phyloP scores from a whole-genome alignment of 2,113 vertebrate genomes.

The Ciconia stormi region DNA sequence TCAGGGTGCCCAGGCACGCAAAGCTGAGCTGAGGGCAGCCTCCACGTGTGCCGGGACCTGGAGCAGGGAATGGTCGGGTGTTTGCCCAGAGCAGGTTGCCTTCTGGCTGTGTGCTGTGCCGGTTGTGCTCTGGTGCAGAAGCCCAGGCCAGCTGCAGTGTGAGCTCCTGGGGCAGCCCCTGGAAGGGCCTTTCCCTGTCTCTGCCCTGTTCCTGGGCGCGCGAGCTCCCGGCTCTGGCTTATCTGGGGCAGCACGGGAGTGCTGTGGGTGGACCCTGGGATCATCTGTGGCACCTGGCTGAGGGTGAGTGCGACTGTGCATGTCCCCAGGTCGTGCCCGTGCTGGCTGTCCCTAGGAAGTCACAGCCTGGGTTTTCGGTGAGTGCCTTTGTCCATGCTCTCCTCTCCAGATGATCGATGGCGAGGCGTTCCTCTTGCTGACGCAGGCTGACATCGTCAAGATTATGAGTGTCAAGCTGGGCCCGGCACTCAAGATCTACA shows the following conservation, averaged over 20 bases:
- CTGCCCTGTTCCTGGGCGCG: not conserved
- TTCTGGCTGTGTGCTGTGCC: not conserved
- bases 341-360: not conserved
- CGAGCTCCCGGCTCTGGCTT: not conserved
- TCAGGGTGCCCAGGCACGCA: not conserved
- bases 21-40: not conserved
- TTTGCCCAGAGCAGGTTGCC: not conserved
- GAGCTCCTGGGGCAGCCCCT: not conserved
- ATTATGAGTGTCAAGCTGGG: conserved; percentile 98
- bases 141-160: not conserved
- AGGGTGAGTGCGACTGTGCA: not conserved
- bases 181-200: not conserved
- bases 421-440: conserved; percentile 95
- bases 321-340: rapidly evolving
- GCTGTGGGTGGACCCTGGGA: not conserved
- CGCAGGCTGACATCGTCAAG: conserved; percentile 97
- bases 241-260: not conserved
- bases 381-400: not conserved
- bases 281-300: not conserved
- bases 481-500: conserved; percentile 98
- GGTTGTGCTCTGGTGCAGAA: rapidly evolving
- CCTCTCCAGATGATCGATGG: conserved; percentile 86
- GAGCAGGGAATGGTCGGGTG: not conserved
- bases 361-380: not conserved
- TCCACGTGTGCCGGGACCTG: rapidly evolving